Base-by-base conservation (phyloP, 1,140 invertebrate species). In the Ceratitis capitata region DNA sequence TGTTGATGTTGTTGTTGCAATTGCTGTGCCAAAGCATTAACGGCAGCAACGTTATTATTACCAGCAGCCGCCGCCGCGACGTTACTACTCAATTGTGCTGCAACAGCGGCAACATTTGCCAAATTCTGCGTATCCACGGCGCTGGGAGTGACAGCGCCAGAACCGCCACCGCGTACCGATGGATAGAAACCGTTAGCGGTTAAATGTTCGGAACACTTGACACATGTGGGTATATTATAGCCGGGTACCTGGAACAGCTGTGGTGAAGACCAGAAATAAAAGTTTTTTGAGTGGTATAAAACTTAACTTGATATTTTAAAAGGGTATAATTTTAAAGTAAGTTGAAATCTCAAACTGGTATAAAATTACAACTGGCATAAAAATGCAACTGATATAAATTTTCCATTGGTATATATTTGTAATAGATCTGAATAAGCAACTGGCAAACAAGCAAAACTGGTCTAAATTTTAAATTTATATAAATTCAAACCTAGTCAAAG, bases 201-300 rank as follows among this genome's bases (percentile, higher is more conserved):
- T 86, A 92, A 88, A 88, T 91, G 91, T 87, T 92, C 91, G 42
- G 91, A 91, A 88, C 91, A 92, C 88, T 91, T 91, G 26, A 90
- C 89, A 89, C 91, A 92, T 86, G 91, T 91, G 86, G 90, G 90
- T 89, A 91, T 89, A 87, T 89, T 91, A 88, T 91, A 92, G 84
- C 91, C 90, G 86, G 91, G 89, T 85, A 92, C 90, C 88, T 92
- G 91, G 85, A 91, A 92, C 87, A 92, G 87, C 91, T 92, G 88
- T 39, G 88, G 88, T 19, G 83, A 39, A 49, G n/a, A 42, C 35
- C 6, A 39, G 14, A 19, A 19, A 39, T 69, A 45, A 45, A 45
- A 9, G 26, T 12, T 23, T 58, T 58, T 14, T 10, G 26, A 32
- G 0, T 61, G 12, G 58, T 32, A 61, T 61, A 32, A 58, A 58